Base-by-base conservation (phyloP, 2,888 invertebrate species). In the Danaus chrysippus region DNA sequence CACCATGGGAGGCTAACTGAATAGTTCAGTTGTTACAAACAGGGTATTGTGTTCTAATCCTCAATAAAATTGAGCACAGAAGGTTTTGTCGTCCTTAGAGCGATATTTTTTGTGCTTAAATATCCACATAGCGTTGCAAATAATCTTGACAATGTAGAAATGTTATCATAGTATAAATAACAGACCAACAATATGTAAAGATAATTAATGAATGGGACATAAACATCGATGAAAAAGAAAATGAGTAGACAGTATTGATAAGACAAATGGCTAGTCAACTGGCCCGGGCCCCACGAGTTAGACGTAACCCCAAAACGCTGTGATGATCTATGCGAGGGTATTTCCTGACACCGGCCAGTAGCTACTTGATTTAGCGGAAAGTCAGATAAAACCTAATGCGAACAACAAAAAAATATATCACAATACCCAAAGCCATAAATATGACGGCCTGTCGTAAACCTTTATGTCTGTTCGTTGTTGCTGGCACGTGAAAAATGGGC, bases 311-410 rank as follows among this genome's bases (percentile, higher is more conserved):
- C 88, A 88, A 87, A 88, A 84, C 73, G 83, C 74, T 79, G 68
- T 76, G 76, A 85, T 90, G 90, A 90, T 86, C 81, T 89, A 91
- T 83, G 86, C 84, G 87, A 82, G 87, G 88, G 87, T 84, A 85
- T 83, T 86, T 88, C 89, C 90, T 87, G 88, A 85, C 89, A 87
- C 83, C 89, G 90, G 90, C 90, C 91, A 90, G 90, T 90, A 86
- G 89, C 85, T 90, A 91, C 91, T 91, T 91, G 90, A 91, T 91
- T 90, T 91, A 91, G 89, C 91, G 91, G 91, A 91, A 91, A 91
- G 84, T 83, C 83, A 91, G 91, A 91, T 91, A 91, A 91, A 91
- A 90, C 88, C 87, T 90, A 90, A 91, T 89, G 89, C 84, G 87
- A 87, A 89, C 88, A 89, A 90, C 89, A 90, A 91, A 91, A 90